Base-by-base conservation (phyloP, 2,888 invertebrate genomes). In the Phymatocera aterrima region DNA sequence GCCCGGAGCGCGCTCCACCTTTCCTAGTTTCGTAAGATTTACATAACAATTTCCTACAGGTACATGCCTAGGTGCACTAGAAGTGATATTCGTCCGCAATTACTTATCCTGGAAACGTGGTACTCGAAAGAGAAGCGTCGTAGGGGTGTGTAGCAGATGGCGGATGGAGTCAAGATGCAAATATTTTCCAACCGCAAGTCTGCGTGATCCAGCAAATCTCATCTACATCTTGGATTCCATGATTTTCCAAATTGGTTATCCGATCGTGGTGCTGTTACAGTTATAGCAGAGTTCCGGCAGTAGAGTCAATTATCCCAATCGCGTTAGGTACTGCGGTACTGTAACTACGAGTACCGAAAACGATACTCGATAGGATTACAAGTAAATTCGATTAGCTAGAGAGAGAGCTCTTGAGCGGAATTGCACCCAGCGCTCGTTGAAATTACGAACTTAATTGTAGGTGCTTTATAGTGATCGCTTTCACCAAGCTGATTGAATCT, bases 11-110 rank as follows among this genome's bases (percentile, higher is more conserved):
- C 15, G 48, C 48, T 51, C 51, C 72, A 72, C 72, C 48, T 72
- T 48, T 51, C 21, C 48, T 51, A 34, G 72, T 72, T 72, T 31
- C 31, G 28, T 34, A 72, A 72, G 48, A 72, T 72, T 72, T 72
- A 72, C 72, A 72, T 72, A 72, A 72, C 51, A 34, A 51, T 72
- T 18, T 72, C 40, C 72, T 34, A 12, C 18, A n/a, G 6, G 31
- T 72, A 72, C n/a, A n/a, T n/a, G n/a, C n/a, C n/a, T n/a, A n/a
- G n/a, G n/a, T n/a, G n/a, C n/a, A n/a, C n/a, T n/a, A n/a, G n/a
- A n/a, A n/a, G n/a, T n/a, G n/a, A n/a, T n/a, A n/a, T n/a, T n/a
- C n/a, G 34, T 51, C 31, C 31, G 68, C 24, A 68, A 43, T 68
- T 24, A 43, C 24, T 68, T 43, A n/a, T n/a, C 46, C 10, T 6